Conservation (phyloP, 2,113 vertebrate species). For the Thymallus thymallus region DNA sequence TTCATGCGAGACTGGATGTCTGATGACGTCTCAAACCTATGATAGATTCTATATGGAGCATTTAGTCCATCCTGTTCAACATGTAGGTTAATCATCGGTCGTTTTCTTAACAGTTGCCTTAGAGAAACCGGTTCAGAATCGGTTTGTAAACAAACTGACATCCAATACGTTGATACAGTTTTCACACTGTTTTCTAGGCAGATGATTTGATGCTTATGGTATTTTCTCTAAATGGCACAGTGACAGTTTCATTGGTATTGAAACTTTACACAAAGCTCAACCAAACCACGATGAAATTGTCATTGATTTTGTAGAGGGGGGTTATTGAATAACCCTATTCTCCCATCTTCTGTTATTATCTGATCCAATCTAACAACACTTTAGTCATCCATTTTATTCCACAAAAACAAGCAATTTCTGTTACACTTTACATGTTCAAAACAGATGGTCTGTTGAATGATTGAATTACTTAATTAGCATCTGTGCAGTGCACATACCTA, state of each 20-base stretch:
- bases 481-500: background rate
- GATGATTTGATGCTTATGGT: background rate
- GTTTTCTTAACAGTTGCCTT: background rate
- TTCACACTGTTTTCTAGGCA: background rate
- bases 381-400: background rate
- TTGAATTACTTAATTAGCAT: background rate
- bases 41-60: constrained; percentile 15
- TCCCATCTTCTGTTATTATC: constrained; percentile 15
- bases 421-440: background rate
- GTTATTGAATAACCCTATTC: constrained; percentile 33
- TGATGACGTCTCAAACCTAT: constrained; percentile 38
- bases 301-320: constrained; percentile 11
- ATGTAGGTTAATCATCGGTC: background rate
- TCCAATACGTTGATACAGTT: background rate
- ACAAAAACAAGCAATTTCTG: background rate
- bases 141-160: background rate
- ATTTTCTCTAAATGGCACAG: background rate
- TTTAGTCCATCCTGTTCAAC: background rate
- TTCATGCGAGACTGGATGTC: constrained; percentile 53
- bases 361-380: background rate
- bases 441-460: background rate
- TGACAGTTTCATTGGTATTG: background rate
- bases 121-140: background rate
- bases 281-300: constrained; percentile 1
- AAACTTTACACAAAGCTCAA: background rate